These are phyloP conservation scores for Carcinoscorpius rotundicauda DNA, from an alignment of 1,140 invertebrate genomes.

Conservation along the genomic window DNA sequence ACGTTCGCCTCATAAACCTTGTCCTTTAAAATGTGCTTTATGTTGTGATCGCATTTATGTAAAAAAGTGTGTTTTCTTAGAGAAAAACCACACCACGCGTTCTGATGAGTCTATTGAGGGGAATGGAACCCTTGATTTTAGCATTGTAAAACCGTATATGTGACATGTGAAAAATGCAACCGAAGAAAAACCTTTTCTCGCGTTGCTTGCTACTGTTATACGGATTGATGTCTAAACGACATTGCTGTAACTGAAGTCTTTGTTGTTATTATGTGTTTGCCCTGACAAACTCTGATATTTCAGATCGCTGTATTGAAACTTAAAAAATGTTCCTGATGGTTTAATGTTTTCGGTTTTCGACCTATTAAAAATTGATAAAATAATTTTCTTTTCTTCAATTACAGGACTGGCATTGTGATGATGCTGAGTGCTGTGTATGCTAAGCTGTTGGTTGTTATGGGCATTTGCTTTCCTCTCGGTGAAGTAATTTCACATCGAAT, in stretches of 20 bases:
- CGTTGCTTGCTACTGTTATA: neutral
- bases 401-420: conserved; percentile 65
- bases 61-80: too few species aligned
- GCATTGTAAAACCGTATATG: too few species aligned
- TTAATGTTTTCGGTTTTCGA: neutral
- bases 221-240: neutral
- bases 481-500: conserved; percentile 36
- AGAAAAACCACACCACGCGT: too few species aligned
- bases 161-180: too few species aligned
- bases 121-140: too few species aligned
- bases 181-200: too few species aligned
- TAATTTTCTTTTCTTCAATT: conserved; percentile 15
- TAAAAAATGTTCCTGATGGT: neutral
- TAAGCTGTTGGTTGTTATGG: conserved; percentile 87
- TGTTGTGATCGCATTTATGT: too few species aligned
- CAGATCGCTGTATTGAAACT: neutral
- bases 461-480: conserved; percentile 72
- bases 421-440: conserved; percentile 83
- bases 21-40: too few species aligned
- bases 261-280: neutral
- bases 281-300: neutral
- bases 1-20: too few species aligned
- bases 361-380: conserved; percentile 8
- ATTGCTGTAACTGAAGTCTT: neutral
- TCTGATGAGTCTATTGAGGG: too few species aligned